Conservation (phyloP, 1,140 invertebrate species). For the Sitobion miscanthi region DNA sequence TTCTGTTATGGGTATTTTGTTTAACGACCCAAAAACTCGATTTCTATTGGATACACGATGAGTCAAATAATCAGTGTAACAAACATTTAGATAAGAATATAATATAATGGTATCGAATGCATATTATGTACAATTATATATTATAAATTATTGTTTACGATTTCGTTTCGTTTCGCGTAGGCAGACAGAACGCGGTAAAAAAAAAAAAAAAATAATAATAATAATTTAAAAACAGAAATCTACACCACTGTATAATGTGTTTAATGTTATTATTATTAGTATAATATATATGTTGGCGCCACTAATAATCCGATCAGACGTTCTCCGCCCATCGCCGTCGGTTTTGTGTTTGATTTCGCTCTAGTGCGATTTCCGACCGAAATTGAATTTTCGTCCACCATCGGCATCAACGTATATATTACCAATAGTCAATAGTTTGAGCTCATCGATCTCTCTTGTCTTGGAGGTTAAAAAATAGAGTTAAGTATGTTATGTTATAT, state of each 20-base stretch:
- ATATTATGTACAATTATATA: not conserved
- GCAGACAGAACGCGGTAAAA: not conserved
- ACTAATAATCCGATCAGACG: not conserved
- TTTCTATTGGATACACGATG: not conserved
- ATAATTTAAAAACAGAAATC: not conserved
- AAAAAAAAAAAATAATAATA: not conserved
- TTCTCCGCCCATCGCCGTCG: not conserved
- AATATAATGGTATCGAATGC: not conserved
- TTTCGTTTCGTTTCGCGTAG: not conserved
- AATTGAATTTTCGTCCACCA: conserved; percentile 13
- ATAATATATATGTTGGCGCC: conserved; percentile 17
- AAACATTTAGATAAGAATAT: not conserved
- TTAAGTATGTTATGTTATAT: not conserved
- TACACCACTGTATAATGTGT: not conserved
- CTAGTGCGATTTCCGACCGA: not conserved
- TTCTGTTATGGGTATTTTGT: not conserved
- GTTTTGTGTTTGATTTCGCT: not conserved
- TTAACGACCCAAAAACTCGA: not conserved
- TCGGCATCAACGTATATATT: not conserved
- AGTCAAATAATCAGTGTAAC: not conserved
- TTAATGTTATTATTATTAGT: conserved; percentile 27
- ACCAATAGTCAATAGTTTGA: not conserved
- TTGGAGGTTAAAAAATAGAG: not conserved
- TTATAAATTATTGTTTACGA: conserved; percentile 5
- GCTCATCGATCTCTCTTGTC: not conserved